These are phyloP conservation scores for Odontamblyopus rebecca DNA, from an alignment of 2,797 vertebrate species.

Conservation along the genomic window DNA sequence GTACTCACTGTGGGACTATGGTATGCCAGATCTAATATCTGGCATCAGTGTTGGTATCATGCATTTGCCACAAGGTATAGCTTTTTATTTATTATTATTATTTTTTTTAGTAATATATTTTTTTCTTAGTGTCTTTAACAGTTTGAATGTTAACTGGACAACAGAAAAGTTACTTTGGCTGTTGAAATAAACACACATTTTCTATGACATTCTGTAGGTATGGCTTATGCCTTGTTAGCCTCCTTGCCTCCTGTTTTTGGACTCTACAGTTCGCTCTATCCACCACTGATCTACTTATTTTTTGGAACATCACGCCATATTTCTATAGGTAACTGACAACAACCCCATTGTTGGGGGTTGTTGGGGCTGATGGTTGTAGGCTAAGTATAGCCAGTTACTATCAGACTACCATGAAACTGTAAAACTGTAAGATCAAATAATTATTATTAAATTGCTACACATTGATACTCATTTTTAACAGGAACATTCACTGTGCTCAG, in stretches of 20 bases:
- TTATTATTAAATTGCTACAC: not conserved
- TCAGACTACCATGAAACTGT: not conserved
- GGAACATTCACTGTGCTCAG: conserved; percentile 95
- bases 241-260: conserved; percentile 91
- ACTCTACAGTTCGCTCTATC: conserved; percentile 93
- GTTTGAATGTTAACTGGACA: not conserved
- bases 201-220: conserved; percentile 60
- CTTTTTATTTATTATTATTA: not conserved
- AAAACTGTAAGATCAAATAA: not conserved
- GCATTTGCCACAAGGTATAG: conserved; percentile 95
- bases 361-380: too few species aligned
- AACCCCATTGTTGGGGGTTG: not conserved
- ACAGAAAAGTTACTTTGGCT: not conserved
- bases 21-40: conserved; percentile 87
- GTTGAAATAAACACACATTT: not conserved
- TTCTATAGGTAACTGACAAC: conserved; percentile 77
- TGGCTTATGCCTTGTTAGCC: conserved; percentile 93
- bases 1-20: conserved; percentile 90
- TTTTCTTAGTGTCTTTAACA: not conserved
- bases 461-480: conserved; percentile 47
- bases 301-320: conserved; percentile 96
- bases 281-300: conserved; percentile 89
- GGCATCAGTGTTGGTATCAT: conserved; percentile 97
- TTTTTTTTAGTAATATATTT: not conserved
- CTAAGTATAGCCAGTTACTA: not conserved